phyloP scores from a whole-genome alignment of 2,888 invertebrate genomes.

The Leptarthrus brevirostris region DNA sequence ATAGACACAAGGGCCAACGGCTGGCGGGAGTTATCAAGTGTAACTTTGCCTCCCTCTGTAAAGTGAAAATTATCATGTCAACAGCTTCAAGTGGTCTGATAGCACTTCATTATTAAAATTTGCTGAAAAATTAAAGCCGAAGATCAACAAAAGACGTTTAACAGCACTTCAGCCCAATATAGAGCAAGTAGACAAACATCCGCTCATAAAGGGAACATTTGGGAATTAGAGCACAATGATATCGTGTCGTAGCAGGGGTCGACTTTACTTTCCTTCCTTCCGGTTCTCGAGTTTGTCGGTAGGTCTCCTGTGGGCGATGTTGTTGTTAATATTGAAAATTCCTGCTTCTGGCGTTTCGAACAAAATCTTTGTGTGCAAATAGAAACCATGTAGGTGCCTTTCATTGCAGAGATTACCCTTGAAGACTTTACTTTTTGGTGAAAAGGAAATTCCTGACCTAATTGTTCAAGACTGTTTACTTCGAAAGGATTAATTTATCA shows the following conservation, averaged over 20 bases:
- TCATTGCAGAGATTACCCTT: too few species aligned
- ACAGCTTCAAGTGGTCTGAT: slow-evolving; percentile 20
- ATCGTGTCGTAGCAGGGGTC: slow-evolving; percentile 2
- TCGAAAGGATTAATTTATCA: too few species aligned
- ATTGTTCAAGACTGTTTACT: too few species aligned
- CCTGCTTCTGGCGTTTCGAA: background rate
- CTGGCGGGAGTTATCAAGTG: too few species aligned
- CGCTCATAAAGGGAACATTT: slow-evolving; percentile 14
- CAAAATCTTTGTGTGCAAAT: background rate
- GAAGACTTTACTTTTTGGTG: too few species aligned
- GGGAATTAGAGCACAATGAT: slow-evolving; percentile 9
- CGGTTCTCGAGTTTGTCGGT: background rate
- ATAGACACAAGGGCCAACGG: too few species aligned
- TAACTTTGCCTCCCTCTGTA: background rate
- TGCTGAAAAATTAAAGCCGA: slow-evolving; percentile 17
- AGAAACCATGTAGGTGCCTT: background rate
- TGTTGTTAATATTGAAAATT: background rate
- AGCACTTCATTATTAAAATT: slow-evolving; percentile 24
- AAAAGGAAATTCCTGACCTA: too few species aligned
- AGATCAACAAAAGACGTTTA: background rate
- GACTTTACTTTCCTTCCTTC: background rate
- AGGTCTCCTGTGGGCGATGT: background rate
- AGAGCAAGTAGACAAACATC: background rate
- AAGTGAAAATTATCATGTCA: background rate
- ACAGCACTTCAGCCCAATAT: background rate